Base-by-base conservation (phyloP, 2,888 invertebrate species). In the Mythimna albipuncta region DNA sequence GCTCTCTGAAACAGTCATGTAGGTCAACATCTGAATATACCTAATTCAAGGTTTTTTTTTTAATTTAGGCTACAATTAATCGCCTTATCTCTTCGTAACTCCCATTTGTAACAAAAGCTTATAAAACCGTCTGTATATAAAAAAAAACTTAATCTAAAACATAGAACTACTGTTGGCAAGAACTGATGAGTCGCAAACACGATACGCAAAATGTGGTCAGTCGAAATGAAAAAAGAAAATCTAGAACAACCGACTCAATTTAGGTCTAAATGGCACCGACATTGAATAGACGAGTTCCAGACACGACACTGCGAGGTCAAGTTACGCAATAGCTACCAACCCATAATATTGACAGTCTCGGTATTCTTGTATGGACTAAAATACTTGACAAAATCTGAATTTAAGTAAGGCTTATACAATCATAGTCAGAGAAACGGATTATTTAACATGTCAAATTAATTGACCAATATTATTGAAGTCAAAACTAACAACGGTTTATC, bases 171-270 rank as follows among this genome's bases (percentile, higher is more conserved):
- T 68, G 47, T 75, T 10, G 26, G 10, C 52, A 44, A 38, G 57
- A 72, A 64, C 59, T 78, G 72, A 82, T 57, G 65, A 57, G 52
- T 35, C 11, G 44, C 65, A 77, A 19, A 41, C 82, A 82, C 66
- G 82, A 82, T 50, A 79, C 66, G 54, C 52, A 58, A 80, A 75
- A 67, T 82, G 69, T 78, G 77, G 77, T 50, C 69, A 77, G 41
- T 26, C 16, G 13, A 41, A 59, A 77, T 26, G 55, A 63, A 67
- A 79, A 72, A 71, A 38, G 26, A 55, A 64, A 76, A 76, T 64
- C 77, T 69, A 64, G 58, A 81, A 70, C 69, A 55, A 76, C 32
- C 54, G 41, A 26, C 38, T 75, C 55, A 41, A 75, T 80, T 47
- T 68, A 52, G 75, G 61, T 52, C 59, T 41, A 57, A 67, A 64